These are phyloP conservation scores for Fratercula arctica DNA, from an alignment of 2,797 vertebrate genomes.

Conservation along the genomic window DNA sequence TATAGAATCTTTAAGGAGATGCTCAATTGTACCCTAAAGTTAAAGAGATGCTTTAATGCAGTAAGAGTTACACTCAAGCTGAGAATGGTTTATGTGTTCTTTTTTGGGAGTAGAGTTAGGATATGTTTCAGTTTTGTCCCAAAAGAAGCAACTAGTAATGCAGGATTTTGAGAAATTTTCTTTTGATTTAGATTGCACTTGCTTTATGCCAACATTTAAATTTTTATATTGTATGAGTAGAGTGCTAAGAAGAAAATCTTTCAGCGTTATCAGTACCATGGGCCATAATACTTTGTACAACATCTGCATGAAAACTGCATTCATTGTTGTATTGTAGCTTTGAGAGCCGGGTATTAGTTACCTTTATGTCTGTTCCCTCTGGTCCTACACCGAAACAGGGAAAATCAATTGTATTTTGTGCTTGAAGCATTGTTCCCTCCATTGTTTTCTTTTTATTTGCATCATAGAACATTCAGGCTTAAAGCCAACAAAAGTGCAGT, in stretches of 20 bases:
- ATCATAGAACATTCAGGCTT: background rate
- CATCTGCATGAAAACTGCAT: slow-evolving; percentile 26
- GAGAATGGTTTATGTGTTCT: background rate
- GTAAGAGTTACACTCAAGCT: background rate
- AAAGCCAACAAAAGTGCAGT: background rate
- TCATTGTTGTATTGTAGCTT: slow-evolving; percentile 16
- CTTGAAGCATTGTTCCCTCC: slow-evolving; percentile 13
- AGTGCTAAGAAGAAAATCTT: background rate
- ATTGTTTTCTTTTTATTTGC: slow-evolving; percentile 29
- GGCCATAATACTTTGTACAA: slow-evolving; percentile 10
- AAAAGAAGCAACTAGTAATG: background rate
- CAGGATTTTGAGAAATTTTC: background rate
- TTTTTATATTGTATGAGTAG: background rate
- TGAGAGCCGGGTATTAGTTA: slow-evolving; percentile 13
- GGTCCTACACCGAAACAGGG: background rate
- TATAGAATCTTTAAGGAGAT: background rate
- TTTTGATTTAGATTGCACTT: background rate
- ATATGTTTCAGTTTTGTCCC: background rate
- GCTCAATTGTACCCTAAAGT: background rate
- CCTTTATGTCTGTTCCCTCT: slow-evolving; percentile 24
- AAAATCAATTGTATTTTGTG: slow-evolving; percentile 53
- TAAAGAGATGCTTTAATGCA: background rate
- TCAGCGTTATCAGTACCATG: background rate
- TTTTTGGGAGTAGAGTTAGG: background rate
- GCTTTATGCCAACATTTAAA: background rate